Base-by-base conservation (phyloP, 2,888 invertebrate genomes). In the Selenia dentaria region DNA sequence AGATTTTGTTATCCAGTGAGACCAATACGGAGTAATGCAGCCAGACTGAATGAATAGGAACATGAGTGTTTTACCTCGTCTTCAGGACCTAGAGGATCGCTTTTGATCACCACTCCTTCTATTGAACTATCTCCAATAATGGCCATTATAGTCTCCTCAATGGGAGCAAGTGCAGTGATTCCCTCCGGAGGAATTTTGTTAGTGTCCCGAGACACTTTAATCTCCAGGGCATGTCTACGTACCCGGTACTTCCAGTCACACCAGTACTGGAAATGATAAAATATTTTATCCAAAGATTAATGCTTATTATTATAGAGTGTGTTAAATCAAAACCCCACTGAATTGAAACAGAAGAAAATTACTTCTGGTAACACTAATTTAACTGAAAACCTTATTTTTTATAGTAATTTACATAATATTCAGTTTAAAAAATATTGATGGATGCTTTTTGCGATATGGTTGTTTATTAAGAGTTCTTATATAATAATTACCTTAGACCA, bases 241-340 rank as follows among this genome's bases (percentile, higher is more conserved):
- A 79, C 78, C n/a, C 81, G 54, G 56, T 82, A 82, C 49, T 83
- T 83, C 80, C 79, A 80, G 36, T 83, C 83, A 62, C 79, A 81
- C 82, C 82, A 84, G 50, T 79, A 83, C 84, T 84, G 54, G 11
- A 10, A 32, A 8, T 8, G 2, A 18, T 18, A 2, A 10, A 6
- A 25, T 3, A 20, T 2, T 8, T 20, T 11, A 10, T 9, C 2
- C n/a, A 22, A 22, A 6, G n/a, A n/a, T n/a, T n/a, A n/a, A n/a
- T n/a, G n/a, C n/a, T n/a, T n/a, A n/a, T n/a, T n/a, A n/a, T n/a
- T n/a, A n/a, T n/a, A n/a, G n/a, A n/a, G n/a, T n/a, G n/a, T n/a
- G n/a, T n/a, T n/a, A n/a, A n/a, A n/a, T n/a, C n/a, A n/a, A n/a
- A n/a, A n/a, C n/a, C n/a, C n/a, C n/a, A n/a, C n/a, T n/a, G n/a